Evolutionary conservation across 1,140 invertebrate genomes (phyloP), one percentile per base, ranked within the genome.

Genomic region (Drosophila leontia): DNA sequence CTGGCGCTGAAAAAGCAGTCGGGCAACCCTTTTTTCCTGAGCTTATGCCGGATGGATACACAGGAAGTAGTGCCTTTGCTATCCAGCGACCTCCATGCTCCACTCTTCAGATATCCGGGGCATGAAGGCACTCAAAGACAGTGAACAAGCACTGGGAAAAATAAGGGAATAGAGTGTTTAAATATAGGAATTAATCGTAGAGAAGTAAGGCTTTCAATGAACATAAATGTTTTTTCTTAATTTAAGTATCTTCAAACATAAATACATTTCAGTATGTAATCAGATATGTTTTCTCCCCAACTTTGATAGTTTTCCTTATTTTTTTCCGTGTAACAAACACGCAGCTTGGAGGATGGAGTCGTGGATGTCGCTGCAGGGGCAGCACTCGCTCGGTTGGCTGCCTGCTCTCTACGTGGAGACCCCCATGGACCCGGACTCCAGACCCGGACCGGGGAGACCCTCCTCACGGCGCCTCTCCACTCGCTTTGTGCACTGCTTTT

Each of bases 401-500:
- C 63, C 17, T 82, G 63, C 47, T 67, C 62, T 70, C 48, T 55
- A 68, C 62, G 63, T 55, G 69, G 81, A 29, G 34, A 56, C 56
- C 71, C 42, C 32, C 48, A 35, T 60, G 56, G 57, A 68, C 57
- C 69, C 56, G 29, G 17, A 61, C 29, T 29, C 57, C 57, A n/a
- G 55, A 57, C 53, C 51, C 51, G 39, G 48, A 47, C 17, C 37
- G 17, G 29, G 35, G 15, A 63, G 15, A 63, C 56, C 61, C 55
- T 23, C 41, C 39, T 57, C 53, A 59, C 53, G 62, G 59, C 51
- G 48, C 57, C 35, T 39, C 53, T 64, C 61, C 51, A 67, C 81
- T 88, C 57, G 84, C 84, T 87, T 87, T 90, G 85, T 90, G 85
- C 85, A 85, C 85, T 90, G 85, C 81, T 91, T 91, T 91, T 92